These are phyloP conservation scores for Cryptoleucopteryx plumbea DNA, from an alignment of 2,113 vertebrate genomes.

Conservation along the genomic window DNA sequence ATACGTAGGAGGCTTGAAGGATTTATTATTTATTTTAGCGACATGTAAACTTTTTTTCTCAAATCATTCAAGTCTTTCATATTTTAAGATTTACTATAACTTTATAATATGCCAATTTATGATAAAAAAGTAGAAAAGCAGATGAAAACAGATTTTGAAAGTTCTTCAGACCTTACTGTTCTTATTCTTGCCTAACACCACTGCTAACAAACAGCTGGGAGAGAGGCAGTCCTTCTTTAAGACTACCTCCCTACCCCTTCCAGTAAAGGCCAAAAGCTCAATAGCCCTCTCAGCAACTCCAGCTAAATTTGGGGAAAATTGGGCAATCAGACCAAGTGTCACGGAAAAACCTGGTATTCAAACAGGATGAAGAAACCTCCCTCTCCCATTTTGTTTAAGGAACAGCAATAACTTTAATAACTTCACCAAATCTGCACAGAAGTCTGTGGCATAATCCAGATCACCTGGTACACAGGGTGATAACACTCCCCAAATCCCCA, in stretches of 20 bases:
- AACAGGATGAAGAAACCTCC: background rate
- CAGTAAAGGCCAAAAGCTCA: background rate
- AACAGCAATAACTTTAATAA: background rate
- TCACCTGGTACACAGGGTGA: background rate
- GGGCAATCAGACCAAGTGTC: background rate
- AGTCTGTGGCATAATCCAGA: background rate
- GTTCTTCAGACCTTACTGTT: background rate
- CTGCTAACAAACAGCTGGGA: background rate
- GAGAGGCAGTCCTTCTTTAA: background rate
- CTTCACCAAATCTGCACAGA: background rate
- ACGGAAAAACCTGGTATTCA: background rate
- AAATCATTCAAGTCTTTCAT: background rate
- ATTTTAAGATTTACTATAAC: background rate
- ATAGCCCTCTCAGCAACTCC: background rate
- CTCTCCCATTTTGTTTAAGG: background rate
- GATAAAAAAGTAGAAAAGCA: background rate
- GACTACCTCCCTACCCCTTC: background rate
- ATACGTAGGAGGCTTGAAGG: background rate
- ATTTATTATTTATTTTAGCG: background rate
- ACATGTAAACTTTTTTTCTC: background rate
- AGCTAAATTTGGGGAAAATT: background rate
- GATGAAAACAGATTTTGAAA: background rate
- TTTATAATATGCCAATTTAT: background rate
- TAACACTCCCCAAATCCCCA: background rate
- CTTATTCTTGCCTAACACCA: background rate